Base-by-base conservation (phyloP, 2,797 vertebrate genomes). In the Anomalospiza imberbis region DNA sequence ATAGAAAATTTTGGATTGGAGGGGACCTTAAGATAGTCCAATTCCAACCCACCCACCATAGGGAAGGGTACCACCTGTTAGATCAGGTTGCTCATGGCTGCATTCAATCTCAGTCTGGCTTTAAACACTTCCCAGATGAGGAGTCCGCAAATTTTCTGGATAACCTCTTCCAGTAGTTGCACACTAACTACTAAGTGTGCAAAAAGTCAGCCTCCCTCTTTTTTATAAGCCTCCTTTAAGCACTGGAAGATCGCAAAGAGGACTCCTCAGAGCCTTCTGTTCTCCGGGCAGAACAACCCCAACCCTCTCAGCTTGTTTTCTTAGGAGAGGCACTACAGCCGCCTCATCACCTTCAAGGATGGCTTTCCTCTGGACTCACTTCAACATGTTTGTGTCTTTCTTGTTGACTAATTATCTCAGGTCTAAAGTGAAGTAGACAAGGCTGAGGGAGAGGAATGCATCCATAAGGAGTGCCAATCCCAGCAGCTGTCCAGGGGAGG, bases 11-110 rank as follows among this genome's bases (percentile, higher is more conserved):
- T 34, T 70, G 36, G 13, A 7, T n/a, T 45, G 36, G 29, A 82
- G 57, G 12, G 12, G 17, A 31, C 14, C 2, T n/a, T 70, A 29
- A 57, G 17, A n/a, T 5, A 25, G 13, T 20, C 20, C 31, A 44
- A 8, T 76, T 50, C 24, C 32, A 55, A 55, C 0, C 0, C 16
- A 14, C 5, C 6, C 7, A 0, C 12, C 29, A 31, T 10, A 47
- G 11, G 21, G 36, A 44, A 62, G 15, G 15, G 17, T 54, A 21
- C 4, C 8, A 26, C 10, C 1, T 8, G 3, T 47, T 32, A 13
- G 26, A 29, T 54, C 34, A 61, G 21, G 16, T 20, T 61, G 10
- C 17, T 42, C 34, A 42, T 42, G 55, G 16, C 19, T 1, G 0
- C 32, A n/a, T 55, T 22, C 36, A n/a, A 5, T 24, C 22, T 60